Base-by-base conservation (phyloP, 2,888 invertebrate genomes). In the Piscicola geometra region DNA sequence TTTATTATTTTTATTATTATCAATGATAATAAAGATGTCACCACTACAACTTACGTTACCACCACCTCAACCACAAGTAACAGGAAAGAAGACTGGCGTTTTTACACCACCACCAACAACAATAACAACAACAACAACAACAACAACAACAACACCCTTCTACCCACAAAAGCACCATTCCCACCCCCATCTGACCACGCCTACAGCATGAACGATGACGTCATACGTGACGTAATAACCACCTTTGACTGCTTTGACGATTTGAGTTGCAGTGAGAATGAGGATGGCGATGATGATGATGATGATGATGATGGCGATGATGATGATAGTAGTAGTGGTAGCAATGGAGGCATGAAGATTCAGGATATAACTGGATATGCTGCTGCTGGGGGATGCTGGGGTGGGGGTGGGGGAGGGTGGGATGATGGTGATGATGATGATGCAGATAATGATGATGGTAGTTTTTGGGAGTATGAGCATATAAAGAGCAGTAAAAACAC, bases 141-240 rank as follows among this genome's bases (percentile, higher is more conserved):
- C n/a, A n/a, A n/a, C n/a, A n/a, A n/a, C n/a, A n/a, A n/a, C n/a
- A n/a, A n/a, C n/a, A n/a, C n/a, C n/a, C n/a, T n/a, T n/a, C n/a
- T n/a, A n/a, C n/a, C n/a, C n/a, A n/a, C n/a, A n/a, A n/a, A n/a
- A n/a, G n/a, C n/a, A n/a, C n/a, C n/a, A n/a, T n/a, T n/a, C 75
- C 92, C 92, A 82, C 93, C 93, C 0, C 93, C 93, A 86, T 93
- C 93, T 86, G 95, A 95, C 88, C 94, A 95, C 86, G 93, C 93
- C 74, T 95, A 94, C 87, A 93, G 93, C 79, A 82, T 83, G 68
- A 82, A 81, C 1, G 80, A 74, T 30, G 76, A 73, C 70, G 50
- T 75, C 25, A 78, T 76, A 78, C 78, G 71, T 77, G 81, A 32
- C 79, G 80, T 69, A 78, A 78, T 15, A 33, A 47, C 68, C 72